phyloP scores from a whole-genome alignment of 2,888 invertebrate species.

The Furcula furcula region DNA sequence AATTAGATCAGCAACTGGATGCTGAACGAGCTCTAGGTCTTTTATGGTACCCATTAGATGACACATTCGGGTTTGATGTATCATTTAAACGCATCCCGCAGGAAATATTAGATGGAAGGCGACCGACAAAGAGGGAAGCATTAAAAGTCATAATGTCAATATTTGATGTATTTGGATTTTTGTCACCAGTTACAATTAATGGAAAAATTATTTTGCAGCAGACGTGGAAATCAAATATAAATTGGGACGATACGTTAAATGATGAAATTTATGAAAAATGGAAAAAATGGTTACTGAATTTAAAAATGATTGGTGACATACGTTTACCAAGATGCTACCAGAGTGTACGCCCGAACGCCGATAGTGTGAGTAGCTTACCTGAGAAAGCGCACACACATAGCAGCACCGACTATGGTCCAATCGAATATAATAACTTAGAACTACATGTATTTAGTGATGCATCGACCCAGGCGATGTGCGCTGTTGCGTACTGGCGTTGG shows the following conservation, averaged over 20 bases:
- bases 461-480: slow-evolving; percentile 1
- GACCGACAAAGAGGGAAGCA: slow-evolving; percentile 13
- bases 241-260: slow-evolving; percentile 15
- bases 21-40: slow-evolving; percentile 24
- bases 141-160: slow-evolving; percentile 10
- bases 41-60: slow-evolving; percentile 23
- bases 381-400: no score
- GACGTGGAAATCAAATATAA: slow-evolving; percentile 9
- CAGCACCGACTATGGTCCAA: no score
- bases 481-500: slow-evolving; percentile 4
- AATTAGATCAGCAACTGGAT: slow-evolving; percentile 11
- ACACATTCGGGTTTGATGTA: slow-evolving; percentile 20
- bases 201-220: slow-evolving; percentile 14
- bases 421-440: slow-evolving; percentile 3
- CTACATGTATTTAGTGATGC: slow-evolving; percentile 5
- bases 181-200: slow-evolving; percentile 11
- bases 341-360: no score
- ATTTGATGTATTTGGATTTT: slow-evolving; percentile 17
- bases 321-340: no score
- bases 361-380: no score
- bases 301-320: background rate
- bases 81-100: slow-evolving; percentile 8
- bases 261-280: background rate
- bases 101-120: background rate
- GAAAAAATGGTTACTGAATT: background rate